These are phyloP conservation scores for Spongia lamella DNA, from an alignment of 37 sponge, comb jelly and placozoan species.

Conservation along the genomic window DNA sequence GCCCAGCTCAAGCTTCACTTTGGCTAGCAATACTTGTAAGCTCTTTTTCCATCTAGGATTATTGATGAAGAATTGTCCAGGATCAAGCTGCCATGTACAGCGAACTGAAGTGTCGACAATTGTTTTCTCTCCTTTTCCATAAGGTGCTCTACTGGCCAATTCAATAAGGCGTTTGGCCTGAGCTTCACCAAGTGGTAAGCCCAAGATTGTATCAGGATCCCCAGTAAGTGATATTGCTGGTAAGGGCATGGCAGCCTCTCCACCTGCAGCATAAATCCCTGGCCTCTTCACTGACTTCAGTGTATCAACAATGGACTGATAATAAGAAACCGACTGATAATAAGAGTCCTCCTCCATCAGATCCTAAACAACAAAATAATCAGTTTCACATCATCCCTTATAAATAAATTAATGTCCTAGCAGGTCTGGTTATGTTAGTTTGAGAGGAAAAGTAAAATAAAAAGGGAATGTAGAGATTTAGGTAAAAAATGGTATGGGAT, in stretches of 20 bases:
- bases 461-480: no score
- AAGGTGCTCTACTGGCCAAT: conserved; percentile 7
- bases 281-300: conserved; percentile 20
- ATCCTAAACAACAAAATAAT: no score
- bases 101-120: conserved; percentile 8
- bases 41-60: conserved; percentile 1
- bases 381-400: no score
- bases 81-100: conserved; percentile 20
- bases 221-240: conserved; percentile 4
- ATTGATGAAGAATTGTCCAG: conserved; percentile 4
- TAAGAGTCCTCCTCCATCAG: no score
- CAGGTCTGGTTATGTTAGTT: no score
- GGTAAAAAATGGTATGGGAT: no score
- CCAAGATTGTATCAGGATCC: background rate
- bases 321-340: no score
- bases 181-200: background rate
- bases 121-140: conserved; percentile 19
- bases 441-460: no score
- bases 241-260: background rate
- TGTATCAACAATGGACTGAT: no score
- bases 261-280: conserved; percentile 13
- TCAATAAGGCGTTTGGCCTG: background rate
- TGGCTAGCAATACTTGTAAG: background rate
- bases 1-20: conserved; percentile 16
- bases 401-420: no score